Evolutionary conservation across 2,797 vertebrate genomes (phyloP).

Genomic region (Myotis planiceps): DNA sequence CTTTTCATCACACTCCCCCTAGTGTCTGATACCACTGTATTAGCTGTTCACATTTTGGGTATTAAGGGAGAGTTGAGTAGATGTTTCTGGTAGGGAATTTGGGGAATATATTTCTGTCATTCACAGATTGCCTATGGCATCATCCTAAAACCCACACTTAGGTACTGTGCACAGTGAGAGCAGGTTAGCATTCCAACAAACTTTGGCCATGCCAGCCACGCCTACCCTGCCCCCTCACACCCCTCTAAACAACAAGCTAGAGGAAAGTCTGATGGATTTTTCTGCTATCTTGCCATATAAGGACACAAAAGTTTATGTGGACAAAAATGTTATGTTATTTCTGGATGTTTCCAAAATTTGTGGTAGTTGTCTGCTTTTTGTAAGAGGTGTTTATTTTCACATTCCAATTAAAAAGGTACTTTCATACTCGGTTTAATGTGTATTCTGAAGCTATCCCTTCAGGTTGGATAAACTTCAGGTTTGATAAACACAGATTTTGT

Average conservation of each 20-base stretch:
- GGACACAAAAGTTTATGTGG: not conserved
- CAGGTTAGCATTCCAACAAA: rapidly evolving
- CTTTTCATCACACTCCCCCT: not conserved
- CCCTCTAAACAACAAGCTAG: not conserved
- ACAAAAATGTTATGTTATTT: not conserved
- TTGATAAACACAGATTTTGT: not conserved
- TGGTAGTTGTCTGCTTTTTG: not conserved
- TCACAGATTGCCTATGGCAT: not conserved
- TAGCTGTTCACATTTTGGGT: not conserved
- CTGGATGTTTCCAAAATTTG: not conserved
- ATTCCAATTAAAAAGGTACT: not conserved
- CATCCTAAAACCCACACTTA: rapidly evolving
- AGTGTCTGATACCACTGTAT: not conserved
- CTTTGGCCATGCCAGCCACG: not conserved
- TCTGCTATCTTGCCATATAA: not conserved
- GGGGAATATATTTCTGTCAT: not conserved
- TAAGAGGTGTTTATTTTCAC: slow-evolving; percentile 16
- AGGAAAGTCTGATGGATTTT: not conserved
- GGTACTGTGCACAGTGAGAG: not conserved
- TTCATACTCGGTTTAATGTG: not conserved
- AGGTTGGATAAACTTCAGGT: not conserved
- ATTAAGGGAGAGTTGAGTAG: not conserved
- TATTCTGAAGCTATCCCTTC: not conserved
- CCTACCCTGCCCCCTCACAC: rapidly evolving
- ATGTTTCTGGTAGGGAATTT: not conserved